Base-by-base conservation (phyloP, 2,113 vertebrate genomes). In the Pollachius pollachius region DNA sequence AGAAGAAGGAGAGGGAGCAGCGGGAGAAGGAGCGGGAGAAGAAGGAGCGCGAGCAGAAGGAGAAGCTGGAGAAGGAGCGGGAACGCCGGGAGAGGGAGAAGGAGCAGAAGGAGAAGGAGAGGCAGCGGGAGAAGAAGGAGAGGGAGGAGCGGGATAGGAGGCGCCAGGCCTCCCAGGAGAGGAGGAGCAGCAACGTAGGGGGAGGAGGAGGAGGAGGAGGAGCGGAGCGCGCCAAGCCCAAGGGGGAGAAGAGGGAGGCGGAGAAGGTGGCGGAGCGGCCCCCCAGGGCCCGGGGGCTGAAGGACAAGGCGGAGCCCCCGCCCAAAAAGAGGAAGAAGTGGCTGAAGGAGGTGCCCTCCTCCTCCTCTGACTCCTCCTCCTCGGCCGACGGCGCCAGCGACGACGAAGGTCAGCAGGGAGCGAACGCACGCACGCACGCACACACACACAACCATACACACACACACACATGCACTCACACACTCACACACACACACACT, bases 251-350 rank as follows among this genome's bases (percentile, higher is more conserved):
- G 52, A 76, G 69, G 74, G 41, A 48, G 12, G 41, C 9, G 52
- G 48, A 80, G 67, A 71, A 69, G 62, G 62, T 48, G 74, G 80
- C n/a, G 74, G 72, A 72, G 13, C 59, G 62, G 3, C 57, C 65
- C n/a, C 16, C 69, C 71, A 94, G 93, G 84, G 78, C 89, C 80
- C 84, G 74, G 58, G 69, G 68, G 0, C 18, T 85, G 6, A 94
- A 93, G 76, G 92, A 93, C 59, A 94, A 94, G 80, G 93, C 92
- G 0, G 93, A 94, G 70, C 93, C 94, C 0, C 94, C 94, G 2
- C 93, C 92, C 0, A 95, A 95, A 83, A 75, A 73, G 68, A 76
- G 74, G 64, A 76, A 73, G 71, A 68, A 19, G 48, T 72, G 70
- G 93, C 83, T 92, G 37, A 94, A 93, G 63, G 93, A 94, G 66